These are phyloP conservation scores for Bombus picipes DNA, from an alignment of 1,140 invertebrate species.

Conservation along the genomic window DNA sequence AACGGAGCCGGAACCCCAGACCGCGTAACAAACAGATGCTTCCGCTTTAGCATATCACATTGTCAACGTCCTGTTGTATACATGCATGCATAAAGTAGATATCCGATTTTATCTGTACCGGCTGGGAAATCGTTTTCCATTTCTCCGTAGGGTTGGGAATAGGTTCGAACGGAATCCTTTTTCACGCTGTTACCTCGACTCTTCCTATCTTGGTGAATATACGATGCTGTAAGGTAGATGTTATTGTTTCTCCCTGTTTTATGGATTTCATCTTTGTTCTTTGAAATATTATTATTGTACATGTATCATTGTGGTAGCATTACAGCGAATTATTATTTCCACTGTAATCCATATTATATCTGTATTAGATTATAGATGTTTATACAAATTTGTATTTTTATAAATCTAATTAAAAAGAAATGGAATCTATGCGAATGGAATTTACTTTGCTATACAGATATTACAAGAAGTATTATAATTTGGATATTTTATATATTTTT, in stretches of 20 bases:
- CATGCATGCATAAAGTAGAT: constrained; percentile 43
- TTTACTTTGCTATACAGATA: too few species aligned
- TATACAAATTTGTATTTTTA: too few species aligned
- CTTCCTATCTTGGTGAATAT: background rate
- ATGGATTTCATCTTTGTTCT: background rate
- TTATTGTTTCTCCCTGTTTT: background rate
- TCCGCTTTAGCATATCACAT: constrained; percentile 42
- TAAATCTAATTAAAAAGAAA: too few species aligned
- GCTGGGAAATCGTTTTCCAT: constrained; percentile 20
- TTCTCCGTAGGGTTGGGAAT: background rate
- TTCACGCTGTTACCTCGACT: background rate
- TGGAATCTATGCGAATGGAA: too few species aligned
- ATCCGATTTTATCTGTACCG: constrained; percentile 33
- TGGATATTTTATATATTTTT: too few species aligned
- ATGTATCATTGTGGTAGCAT: too few species aligned
- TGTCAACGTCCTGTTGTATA: constrained; percentile 41
- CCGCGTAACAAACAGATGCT: constrained; percentile 48
- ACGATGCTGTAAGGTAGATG: background rate
- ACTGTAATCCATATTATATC: too few species aligned
- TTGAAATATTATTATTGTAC: too few species aligned
- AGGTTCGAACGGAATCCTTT: background rate
- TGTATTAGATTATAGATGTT: too few species aligned
- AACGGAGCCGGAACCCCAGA: background rate
- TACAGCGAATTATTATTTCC: too few species aligned
- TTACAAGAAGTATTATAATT: too few species aligned